Evolutionary conservation across 2,113 vertebrate genomes (phyloP), one percentile per base, ranked within the genome.

Genomic region (Emydocephalus ijimae): DNA sequence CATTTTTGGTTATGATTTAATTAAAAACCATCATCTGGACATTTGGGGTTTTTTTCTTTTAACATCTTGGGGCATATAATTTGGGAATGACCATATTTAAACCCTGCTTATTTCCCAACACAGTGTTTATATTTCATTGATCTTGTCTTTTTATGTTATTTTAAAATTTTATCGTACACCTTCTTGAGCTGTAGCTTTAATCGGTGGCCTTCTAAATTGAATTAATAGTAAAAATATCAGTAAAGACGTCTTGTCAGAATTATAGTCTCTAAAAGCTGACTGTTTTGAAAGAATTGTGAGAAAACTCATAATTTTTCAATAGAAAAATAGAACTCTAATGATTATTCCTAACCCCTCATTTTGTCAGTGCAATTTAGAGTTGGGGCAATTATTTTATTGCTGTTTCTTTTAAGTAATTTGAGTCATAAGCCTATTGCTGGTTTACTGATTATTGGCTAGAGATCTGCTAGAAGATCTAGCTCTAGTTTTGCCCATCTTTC

Each of bases 1-100:
- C 91, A 69, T 74, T 85, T 52, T 90, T 91, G 81, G 94, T 48
- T 85, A 90, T 89, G 52, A 34, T 81, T 92, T 94, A 93, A 94
- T 93, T 92, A 90, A 93, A 90, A 87, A 54, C 43, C 55, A 89
- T 29, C 43, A 56, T 45, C 64, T 94, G 69, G 24, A 48, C 43
- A 43, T 50, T 86, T 86, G 23, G 18, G 5, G 24, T 21, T 85
- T 45, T 45, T 86, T 48, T 8, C 15, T 39, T 81, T 81, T 3
- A 18, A 81, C 39, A 81, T 81, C 74, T 3, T 81, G 34, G 69
- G 74, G 3, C 34, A 43, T 34, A 39, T 21, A 81, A 43, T 81
- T 81, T 81, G 6, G 39, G 69, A 81, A 81, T 81, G 69, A 81
- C 69, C 15, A 20, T 39, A 39, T 81, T 81, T 81, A 81, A 39